Percentiles rank a stretch among this genome's conserved stretches.
phyloP scores from a whole-genome alignment of 2,113 vertebrate species.

The Ranitomeya variabilis region DNA sequence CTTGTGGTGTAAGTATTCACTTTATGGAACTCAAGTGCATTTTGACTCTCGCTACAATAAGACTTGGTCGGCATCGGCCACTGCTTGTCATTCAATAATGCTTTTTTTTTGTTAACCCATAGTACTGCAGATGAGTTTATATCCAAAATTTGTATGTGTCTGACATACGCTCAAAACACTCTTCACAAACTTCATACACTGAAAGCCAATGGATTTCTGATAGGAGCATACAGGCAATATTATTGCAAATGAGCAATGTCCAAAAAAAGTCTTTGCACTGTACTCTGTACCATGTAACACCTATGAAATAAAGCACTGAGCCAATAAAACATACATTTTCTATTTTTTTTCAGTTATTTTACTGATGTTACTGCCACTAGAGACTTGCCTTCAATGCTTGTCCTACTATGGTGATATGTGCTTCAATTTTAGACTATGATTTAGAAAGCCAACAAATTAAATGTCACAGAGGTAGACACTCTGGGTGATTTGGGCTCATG shows the following conservation, averaged over 20 bases:
- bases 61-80: neutral
- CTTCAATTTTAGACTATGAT: too few relatives aligned
- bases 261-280: conserved; percentile 13
- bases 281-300: conserved; percentile 27
- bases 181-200: neutral
- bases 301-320: conserved; percentile 40
- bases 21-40: neutral
- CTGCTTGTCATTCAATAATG: neutral
- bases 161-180: neutral
- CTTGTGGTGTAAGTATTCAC: neutral
- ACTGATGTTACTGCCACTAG: neutral
- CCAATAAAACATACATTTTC: conserved; percentile 21
- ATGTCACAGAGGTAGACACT: too few relatives aligned
- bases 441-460: too few relatives aligned
- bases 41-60: conserved; percentile 2
- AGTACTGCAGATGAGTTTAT: conserved; percentile 5
- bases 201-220: conserved; percentile 19
- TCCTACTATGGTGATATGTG: too few relatives aligned
- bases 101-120: conserved; percentile 4
- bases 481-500: too few relatives aligned
- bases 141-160: neutral
- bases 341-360: neutral
- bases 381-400: too few relatives aligned
- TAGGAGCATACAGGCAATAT: conserved; percentile 13
- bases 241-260: conserved; percentile 8